Percentiles rank a stretch among this genome's conserved stretches.
These are phyloP conservation scores for Arrhopalites spinosus DNA, from an alignment of 2,888 invertebrate genomes.

Conservation along the genomic window DNA sequence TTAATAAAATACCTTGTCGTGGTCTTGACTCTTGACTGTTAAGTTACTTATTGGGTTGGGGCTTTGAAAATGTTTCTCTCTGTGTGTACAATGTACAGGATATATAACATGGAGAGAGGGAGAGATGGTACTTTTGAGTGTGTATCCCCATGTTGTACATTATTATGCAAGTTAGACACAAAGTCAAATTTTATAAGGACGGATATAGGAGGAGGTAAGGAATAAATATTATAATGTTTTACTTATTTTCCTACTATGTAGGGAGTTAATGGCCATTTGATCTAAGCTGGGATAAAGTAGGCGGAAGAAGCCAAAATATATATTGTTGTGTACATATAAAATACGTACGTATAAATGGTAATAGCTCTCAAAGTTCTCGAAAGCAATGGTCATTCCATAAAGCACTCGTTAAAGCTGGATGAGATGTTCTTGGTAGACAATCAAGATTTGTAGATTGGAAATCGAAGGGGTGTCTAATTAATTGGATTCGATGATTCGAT, in stretches of 20 bases:
- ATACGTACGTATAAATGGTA: conserved; percentile 6
- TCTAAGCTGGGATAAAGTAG: conserved; percentile 17
- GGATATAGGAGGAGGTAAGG: no score
- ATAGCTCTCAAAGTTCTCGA: neutral
- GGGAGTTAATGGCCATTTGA: conserved; percentile 7
- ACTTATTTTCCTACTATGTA: neutral
- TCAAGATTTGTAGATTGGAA: conserved; percentile 40
- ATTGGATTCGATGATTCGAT: conserved; percentile 54
- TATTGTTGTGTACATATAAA: conserved; percentile 8
- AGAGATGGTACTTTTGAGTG: no score
- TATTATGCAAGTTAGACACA: no score
- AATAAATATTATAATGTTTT: neutral
- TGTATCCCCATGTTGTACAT: no score
- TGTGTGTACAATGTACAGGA: no score
- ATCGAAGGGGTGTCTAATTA: conserved; percentile 56
- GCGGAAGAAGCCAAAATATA: conserved; percentile 22
- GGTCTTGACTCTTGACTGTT: neutral
- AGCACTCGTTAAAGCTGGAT: conserved; percentile 22
- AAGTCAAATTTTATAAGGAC: no score
- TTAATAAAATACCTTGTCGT: conserved; percentile 16
- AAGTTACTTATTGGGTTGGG: neutral
- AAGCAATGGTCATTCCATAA: conserved; percentile 25
- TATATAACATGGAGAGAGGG: no score
- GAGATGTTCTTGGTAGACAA: conserved; percentile 20
- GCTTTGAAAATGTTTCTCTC: neutral